These are phyloP conservation scores for Sebastes nivosus DNA, from an alignment of 2,797 vertebrate species.

Conservation along the genomic window DNA sequence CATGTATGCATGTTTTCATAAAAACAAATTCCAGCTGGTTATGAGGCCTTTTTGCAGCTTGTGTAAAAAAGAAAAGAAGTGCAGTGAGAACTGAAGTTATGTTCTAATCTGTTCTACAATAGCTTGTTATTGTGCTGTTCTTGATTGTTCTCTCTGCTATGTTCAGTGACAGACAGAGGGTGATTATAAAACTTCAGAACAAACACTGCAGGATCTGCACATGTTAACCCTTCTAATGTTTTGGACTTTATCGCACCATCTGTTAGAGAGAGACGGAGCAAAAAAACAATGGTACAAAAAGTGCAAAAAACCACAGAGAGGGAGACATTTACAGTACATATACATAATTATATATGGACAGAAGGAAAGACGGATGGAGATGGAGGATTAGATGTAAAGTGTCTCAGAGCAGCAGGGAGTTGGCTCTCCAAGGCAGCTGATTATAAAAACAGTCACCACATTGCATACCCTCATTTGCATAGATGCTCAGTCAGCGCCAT, in stretches of 20 bases:
- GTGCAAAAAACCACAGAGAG: constrained; percentile 22
- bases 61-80: not conserved
- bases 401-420: constrained; percentile 48
- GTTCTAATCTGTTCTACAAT: not conserved
- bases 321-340: constrained; percentile 15
- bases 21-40: not conserved
- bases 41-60: not conserved
- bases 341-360: constrained; percentile 40
- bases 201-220: constrained; percentile 40
- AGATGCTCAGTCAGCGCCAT: constrained; percentile 73
- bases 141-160: not conserved
- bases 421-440: constrained; percentile 47
- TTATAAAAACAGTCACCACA: constrained; percentile 60
- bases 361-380: constrained; percentile 32
- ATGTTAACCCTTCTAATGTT: constrained; percentile 50
- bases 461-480: constrained; percentile 71
- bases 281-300: constrained; percentile 16
- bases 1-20: not conserved
- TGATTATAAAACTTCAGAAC: constrained; percentile 40
- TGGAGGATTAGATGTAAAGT: constrained; percentile 41
- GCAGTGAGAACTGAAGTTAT: not conserved
- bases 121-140: constrained; percentile 5
- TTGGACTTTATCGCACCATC: constrained; percentile 35
- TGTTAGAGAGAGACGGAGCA: constrained; percentile 30
- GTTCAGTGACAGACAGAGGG: constrained; percentile 27